These are phyloP conservation scores for Dryobotodes eremita DNA, from an alignment of 2,888 invertebrate genomes.

Conservation along the genomic window DNA sequence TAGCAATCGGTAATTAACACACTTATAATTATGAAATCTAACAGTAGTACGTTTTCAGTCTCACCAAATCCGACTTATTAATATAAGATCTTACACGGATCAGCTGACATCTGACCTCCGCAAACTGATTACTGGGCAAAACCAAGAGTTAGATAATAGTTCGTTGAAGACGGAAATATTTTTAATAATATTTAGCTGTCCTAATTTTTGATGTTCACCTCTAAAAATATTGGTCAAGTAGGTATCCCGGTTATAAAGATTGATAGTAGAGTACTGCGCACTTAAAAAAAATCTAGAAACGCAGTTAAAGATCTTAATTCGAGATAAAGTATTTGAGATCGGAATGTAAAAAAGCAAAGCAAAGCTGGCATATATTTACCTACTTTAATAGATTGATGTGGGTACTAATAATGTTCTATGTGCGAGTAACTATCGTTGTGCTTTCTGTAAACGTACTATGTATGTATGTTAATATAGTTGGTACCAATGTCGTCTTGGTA, in stretches of 20 bases:
- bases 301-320: not conserved
- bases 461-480: conserved; percentile 28
- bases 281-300: conserved; percentile 1
- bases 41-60: not conserved
- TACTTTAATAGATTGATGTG: conserved; percentile 24
- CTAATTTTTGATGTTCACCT: not conserved
- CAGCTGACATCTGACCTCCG: conserved; percentile 7
- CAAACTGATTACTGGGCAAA: not conserved
- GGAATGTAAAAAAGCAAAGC: conserved; percentile 40
- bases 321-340: not conserved
- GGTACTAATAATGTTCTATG: not conserved
- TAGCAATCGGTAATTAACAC: not conserved
- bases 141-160: not conserved
- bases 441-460: conserved; percentile 16
- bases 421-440: conserved; percentile 12
- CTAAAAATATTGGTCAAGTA: not conserved
- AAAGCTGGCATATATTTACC: conserved; percentile 21
- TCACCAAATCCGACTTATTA: not conserved
- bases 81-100: not conserved
- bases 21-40: not conserved
- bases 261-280: not conserved
- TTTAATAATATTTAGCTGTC: not conserved
- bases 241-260: conserved; percentile 14
- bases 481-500: conserved; percentile 26
- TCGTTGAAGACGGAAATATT: not conserved